A percentile compares a stretch with the other conserved stretches of the same genome.
phyloP scores from a whole-genome alignment of 2,797 vertebrate species.

The Echeneis naucrates region DNA sequence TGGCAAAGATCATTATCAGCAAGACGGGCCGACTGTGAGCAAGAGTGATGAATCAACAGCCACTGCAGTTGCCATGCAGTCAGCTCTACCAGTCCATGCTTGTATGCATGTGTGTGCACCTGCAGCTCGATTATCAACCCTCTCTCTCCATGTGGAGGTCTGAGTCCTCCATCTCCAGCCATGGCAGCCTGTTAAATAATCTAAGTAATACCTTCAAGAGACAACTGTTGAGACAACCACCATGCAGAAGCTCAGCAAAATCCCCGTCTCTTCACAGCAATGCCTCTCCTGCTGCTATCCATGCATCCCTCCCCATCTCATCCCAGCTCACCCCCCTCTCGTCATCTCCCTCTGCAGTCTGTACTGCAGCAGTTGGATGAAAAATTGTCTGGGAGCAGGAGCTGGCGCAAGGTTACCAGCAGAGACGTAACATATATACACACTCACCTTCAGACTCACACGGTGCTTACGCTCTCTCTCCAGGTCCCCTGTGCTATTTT shows the following conservation, averaged over 20 bases:
- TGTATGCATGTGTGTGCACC: slow-evolving; percentile 34
- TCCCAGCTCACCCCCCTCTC: slow-evolving; percentile 17
- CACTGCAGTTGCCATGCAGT: slow-evolving; percentile 56
- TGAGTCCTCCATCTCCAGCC: slow-evolving; percentile 22
- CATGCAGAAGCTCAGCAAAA: slow-evolving; percentile 19
- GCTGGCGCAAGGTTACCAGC: slow-evolving; percentile 75
- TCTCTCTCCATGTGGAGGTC: slow-evolving; percentile 21
- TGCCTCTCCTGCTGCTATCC: slow-evolving; percentile 46
- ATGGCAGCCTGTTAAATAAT: slow-evolving; percentile 44
- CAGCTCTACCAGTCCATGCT: slow-evolving; percentile 43
- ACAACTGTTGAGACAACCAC: slow-evolving; percentile 11
- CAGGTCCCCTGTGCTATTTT: slow-evolving; percentile 32
- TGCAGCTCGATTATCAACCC: slow-evolving; percentile 41
- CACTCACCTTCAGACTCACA: slow-evolving; percentile 66
- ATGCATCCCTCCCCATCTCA: slow-evolving; percentile 28
- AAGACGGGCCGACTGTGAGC: slow-evolving; percentile 66
- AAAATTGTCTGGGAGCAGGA: slow-evolving; percentile 71
- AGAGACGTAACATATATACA: slow-evolving; percentile 70
- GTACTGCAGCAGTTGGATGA: slow-evolving; percentile 78
- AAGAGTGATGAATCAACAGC: slow-evolving; percentile 72
- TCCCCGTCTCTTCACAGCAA: slow-evolving; percentile 19
- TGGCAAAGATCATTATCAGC: slow-evolving; percentile 80
- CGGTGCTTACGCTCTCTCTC: slow-evolving; percentile 37
- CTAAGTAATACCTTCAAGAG: slow-evolving; percentile 15
- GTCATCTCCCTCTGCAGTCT: slow-evolving; percentile 73